These are phyloP conservation scores for Steinernema khuongi DNA, from an alignment of 1,140 invertebrate species.

Conservation along the genomic window DNA sequence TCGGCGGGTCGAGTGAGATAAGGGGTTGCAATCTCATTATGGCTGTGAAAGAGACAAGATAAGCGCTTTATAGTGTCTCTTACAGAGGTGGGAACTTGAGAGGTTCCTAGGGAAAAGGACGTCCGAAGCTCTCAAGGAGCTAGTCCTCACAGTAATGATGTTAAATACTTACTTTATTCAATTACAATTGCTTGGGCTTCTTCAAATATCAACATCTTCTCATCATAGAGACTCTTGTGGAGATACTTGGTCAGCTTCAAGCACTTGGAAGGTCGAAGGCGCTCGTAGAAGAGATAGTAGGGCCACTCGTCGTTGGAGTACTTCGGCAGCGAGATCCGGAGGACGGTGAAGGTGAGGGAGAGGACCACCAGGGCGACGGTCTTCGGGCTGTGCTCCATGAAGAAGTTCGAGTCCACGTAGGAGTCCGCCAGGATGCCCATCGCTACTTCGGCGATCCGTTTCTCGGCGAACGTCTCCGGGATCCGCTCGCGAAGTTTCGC, in stretches of 20 bases:
- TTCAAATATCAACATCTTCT: neutral
- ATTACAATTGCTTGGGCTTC: no score
- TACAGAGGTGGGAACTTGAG: no score
- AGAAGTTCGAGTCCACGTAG: neutral
- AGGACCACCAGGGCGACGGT: neutral
- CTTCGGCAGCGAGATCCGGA: neutral
- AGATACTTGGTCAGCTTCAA: neutral
- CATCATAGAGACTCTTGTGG: neutral
- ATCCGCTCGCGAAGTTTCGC: neutral
- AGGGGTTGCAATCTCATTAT: no score
- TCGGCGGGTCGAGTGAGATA: no score
- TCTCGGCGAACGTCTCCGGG: neutral
- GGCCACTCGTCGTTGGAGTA: conserved; percentile 9
- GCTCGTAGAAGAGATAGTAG: neutral
- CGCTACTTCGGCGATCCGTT: neutral
- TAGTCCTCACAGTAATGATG: no score
- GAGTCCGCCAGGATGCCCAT: neutral
- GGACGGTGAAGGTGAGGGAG: neutral
- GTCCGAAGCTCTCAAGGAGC: no score
- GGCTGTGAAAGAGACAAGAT: no score
- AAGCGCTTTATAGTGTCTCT: no score
- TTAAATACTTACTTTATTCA: neutral
- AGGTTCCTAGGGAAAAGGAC: no score
- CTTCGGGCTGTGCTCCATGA: neutral
- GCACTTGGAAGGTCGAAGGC: neutral